Percentiles rank a stretch among this genome's conserved stretches.
Conservation (phyloP, 2,113 vertebrate genomes). For the Sterrhoptilus dennistouni region DNA sequence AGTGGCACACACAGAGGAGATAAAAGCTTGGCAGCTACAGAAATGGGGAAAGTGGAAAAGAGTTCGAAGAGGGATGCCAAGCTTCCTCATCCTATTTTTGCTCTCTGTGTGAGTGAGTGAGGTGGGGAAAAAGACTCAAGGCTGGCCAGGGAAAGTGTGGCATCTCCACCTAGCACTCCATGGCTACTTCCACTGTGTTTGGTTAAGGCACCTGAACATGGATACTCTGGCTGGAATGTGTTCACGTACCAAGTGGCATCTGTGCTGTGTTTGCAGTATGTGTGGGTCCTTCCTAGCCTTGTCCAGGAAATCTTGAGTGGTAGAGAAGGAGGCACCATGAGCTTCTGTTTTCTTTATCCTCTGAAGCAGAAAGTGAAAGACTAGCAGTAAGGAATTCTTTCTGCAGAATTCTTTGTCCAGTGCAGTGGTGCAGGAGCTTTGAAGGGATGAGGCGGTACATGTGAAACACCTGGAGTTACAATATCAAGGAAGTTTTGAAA, state of each 20-base stretch:
- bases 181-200: background rate
- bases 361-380: background rate
- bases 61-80: background rate
- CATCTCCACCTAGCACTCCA: background rate
- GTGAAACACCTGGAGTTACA: background rate
- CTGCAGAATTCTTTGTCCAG: background rate
- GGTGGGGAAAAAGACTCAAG: background rate
- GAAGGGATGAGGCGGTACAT: fast-evolving
- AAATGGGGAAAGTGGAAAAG: background rate
- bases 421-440: fast-evolving
- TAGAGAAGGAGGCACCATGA: background rate
- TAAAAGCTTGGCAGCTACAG: constrained; percentile 30
- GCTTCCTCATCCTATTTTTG: background rate
- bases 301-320: background rate
- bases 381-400: background rate
- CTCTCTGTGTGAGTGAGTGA: fast-evolving
- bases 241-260: background rate
- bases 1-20: background rate
- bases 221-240: background rate
- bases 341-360: background rate
- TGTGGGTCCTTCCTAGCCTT: background rate
- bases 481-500: fast-evolving
- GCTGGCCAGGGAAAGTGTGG: background rate
- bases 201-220: background rate
- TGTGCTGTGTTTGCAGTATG: fast-evolving